phyloP scores from a whole-genome alignment of 2,888 invertebrate genomes.

The Thera obeliscata region DNA sequence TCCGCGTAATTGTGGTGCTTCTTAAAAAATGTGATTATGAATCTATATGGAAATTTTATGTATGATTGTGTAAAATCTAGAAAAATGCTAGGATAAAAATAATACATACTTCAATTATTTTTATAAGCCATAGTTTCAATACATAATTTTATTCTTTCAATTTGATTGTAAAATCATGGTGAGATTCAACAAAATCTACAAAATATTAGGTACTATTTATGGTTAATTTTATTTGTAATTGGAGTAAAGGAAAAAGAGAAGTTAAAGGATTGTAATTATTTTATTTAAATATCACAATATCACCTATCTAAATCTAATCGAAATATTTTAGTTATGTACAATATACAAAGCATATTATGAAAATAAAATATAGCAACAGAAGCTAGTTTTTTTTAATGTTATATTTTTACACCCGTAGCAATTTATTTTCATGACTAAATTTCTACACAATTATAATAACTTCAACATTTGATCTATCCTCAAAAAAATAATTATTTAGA shows the following conservation, averaged over 20 bases:
- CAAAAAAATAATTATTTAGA: conserved; percentile 5
- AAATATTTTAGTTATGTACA: conserved; percentile 57
- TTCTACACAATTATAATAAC: not conserved
- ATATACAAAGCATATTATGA: conserved; percentile 53
- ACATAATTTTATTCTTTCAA: too few relatives aligned
- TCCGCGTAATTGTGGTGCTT: conserved; percentile 72
- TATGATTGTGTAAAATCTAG: conserved; percentile 6
- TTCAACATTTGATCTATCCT: not conserved
- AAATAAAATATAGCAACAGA: conserved; percentile 38
- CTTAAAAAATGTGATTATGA: conserved; percentile 53
- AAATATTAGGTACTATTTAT: too few relatives aligned
- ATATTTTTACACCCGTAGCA: conserved; percentile 22
- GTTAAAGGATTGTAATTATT: conserved; percentile 25
- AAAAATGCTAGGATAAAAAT: not conserved
- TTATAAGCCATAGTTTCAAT: not conserved
- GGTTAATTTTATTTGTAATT: not conserved
- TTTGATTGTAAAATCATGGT: too few relatives aligned
- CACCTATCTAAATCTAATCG: conserved; percentile 42
- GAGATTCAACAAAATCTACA: too few relatives aligned
- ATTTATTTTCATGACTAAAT: conserved; percentile 7
- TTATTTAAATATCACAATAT: conserved; percentile 51
- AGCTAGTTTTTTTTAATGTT: conserved; percentile 23
- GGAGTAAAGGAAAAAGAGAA: not conserved
- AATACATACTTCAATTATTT: not conserved
- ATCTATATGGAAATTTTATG: conserved; percentile 22